A percentile compares a stretch with the other conserved stretches of the same genome.
These are phyloP conservation scores for Caradrina clavipalpis DNA, from an alignment of 2,888 invertebrate species.

Conservation along the genomic window DNA sequence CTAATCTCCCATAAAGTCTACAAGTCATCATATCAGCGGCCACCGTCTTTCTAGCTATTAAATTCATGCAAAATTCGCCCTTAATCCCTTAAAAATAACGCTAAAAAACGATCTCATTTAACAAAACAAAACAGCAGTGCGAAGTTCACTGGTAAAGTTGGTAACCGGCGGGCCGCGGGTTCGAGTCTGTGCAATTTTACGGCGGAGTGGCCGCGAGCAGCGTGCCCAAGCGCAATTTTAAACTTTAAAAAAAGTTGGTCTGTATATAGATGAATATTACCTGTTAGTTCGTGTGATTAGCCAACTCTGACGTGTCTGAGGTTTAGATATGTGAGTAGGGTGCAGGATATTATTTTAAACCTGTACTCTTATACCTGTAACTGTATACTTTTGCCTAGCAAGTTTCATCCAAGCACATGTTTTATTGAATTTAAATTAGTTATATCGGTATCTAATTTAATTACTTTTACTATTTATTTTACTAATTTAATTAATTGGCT, in stretches of 20 bases:
- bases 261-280: conserved; percentile 71
- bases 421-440: no score
- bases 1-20: no score
- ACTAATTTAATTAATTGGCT: no score
- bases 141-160: conserved; percentile 75
- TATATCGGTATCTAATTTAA: no score
- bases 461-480: no score
- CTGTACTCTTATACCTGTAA: no score
- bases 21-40: no score
- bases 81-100: conserved; percentile 16
- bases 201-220: conserved; percentile 65
- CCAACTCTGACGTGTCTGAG: conserved; percentile 11
- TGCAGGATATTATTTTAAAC: neutral
- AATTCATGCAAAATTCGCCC: no score
- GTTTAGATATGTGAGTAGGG: conserved; percentile 9
- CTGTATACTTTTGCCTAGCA: no score
- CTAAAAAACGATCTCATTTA: conserved; percentile 37
- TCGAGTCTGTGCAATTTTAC: conserved; percentile 78
- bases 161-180: conserved; percentile 74
- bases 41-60: no score
- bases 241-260: conserved; percentile 77
- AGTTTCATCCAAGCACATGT: no score
- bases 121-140: conserved; percentile 74
- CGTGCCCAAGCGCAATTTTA: conserved; percentile 75
- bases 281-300: conserved; percentile 62